These are phyloP conservation scores for Riparia riparia DNA, from an alignment of 2,113 vertebrate genomes.

Conservation along the genomic window DNA sequence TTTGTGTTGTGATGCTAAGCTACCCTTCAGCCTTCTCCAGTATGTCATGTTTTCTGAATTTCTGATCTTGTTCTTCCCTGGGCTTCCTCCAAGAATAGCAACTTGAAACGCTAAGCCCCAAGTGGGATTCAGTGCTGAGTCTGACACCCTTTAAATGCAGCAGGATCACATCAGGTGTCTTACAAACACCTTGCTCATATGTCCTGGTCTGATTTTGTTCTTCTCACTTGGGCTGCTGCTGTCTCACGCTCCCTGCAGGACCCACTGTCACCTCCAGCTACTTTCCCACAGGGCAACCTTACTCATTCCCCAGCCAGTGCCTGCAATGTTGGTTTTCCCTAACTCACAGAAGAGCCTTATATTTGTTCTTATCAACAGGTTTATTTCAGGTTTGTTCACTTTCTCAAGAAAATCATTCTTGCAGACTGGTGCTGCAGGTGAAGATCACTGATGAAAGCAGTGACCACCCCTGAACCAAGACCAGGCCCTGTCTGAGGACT, in stretches of 20 bases:
- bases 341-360: neutral
- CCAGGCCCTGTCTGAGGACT: neutral
- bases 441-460: neutral
- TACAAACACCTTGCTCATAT: neutral
- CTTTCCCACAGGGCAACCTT: conserved; percentile 14
- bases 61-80: conserved; percentile 31
- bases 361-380: neutral
- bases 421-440: neutral
- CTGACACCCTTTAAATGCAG: conserved; percentile 15
- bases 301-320: neutral
- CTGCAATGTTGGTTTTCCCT: neutral
- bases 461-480: neutral
- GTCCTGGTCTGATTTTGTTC: neutral
- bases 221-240: neutral
- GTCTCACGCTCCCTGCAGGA: neutral
- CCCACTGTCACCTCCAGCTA: neutral
- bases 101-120: neutral
- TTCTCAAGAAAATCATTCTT: neutral
- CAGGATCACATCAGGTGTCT: conserved; percentile 35
- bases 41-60: conserved; percentile 65
- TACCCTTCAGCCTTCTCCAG: conserved; percentile 63
- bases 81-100: conserved; percentile 22
- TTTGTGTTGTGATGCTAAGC: conserved; percentile 54
- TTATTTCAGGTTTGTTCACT: neutral
- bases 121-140: neutral